Conservation (phyloP, 2,113 vertebrate species). For the Setophaga kirtlandii region DNA sequence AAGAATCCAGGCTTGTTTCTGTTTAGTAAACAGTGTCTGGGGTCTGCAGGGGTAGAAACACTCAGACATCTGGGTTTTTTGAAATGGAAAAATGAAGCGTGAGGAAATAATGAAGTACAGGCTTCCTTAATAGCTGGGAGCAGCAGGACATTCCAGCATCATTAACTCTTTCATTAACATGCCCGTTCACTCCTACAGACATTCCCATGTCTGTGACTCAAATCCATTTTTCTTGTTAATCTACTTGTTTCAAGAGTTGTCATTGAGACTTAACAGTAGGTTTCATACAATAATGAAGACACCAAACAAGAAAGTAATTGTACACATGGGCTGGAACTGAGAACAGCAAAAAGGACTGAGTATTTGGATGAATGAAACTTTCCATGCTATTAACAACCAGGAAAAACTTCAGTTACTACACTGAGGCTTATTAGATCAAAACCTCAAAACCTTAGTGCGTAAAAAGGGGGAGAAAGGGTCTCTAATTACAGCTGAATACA, state of each 20-base stretch:
- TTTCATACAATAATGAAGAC: background rate
- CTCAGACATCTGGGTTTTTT: conserved; percentile 68
- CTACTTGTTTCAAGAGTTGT: background rate
- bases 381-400: background rate
- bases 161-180: conserved; percentile 9
- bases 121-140: conserved; percentile 52
- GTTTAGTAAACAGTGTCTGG: conserved; percentile 67
- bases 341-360: background rate
- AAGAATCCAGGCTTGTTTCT: conserved; percentile 62
- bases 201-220: background rate
- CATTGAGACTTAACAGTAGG: background rate
- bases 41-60: conserved; percentile 42
- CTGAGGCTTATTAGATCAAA: background rate
- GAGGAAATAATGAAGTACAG: conserved; percentile 63
- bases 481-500: background rate
- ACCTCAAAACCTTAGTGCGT: background rate
- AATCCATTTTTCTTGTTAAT: background rate
- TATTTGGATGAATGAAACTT: background rate
- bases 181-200: background rate
- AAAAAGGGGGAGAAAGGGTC: background rate
- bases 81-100: conserved; percentile 64
- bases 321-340: background rate
- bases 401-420: background rate
- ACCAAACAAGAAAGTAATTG: background rate
- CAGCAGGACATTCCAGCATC: conserved; percentile 10